Conservation (phyloP, 2,797 vertebrate genomes). For the Silurus lanzhouensis region DNA sequence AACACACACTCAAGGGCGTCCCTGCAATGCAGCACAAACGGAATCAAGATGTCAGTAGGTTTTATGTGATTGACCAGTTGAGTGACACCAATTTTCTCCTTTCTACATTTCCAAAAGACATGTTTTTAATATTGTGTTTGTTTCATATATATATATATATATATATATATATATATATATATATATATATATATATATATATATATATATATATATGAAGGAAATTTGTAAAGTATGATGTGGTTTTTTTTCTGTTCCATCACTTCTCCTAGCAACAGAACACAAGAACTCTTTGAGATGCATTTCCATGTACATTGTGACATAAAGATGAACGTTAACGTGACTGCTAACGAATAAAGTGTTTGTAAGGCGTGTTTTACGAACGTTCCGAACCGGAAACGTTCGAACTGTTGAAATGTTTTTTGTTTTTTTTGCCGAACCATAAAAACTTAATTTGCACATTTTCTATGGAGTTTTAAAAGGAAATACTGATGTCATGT, state of each 20-base stretch:
- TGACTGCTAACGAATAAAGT: constrained; percentile 63
- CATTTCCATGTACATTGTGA: constrained; percentile 74
- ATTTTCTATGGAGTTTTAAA: constrained; percentile 54
- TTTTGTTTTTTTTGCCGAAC: neutral
- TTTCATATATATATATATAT: too few species aligned
- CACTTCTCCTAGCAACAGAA: neutral
- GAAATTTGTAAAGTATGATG: constrained; percentile 54
- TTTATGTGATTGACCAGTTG: neutral
- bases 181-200: too few species aligned
- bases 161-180: too few species aligned
- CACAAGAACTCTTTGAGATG: constrained; percentile 23
- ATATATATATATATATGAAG: neutral
- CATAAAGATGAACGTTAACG: constrained; percentile 85
- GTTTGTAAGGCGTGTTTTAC: constrained; percentile 48
- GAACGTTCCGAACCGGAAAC: neutral
- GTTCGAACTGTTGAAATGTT: constrained; percentile 11
- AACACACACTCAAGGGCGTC: constrained; percentile 1
- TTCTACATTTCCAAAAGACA: constrained; percentile 54
- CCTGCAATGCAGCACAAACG: neutral
- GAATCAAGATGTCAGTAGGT: constrained; percentile 8
- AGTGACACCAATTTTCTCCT: constrained; percentile 41
- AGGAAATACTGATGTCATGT: constrained; percentile 47
- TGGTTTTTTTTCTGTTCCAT: constrained; percentile 21
- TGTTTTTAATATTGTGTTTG: constrained; percentile 45
- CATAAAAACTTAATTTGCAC: constrained; percentile 53